Base-by-base conservation (phyloP, 2,797 vertebrate genomes). In the Psittacula echo region DNA sequence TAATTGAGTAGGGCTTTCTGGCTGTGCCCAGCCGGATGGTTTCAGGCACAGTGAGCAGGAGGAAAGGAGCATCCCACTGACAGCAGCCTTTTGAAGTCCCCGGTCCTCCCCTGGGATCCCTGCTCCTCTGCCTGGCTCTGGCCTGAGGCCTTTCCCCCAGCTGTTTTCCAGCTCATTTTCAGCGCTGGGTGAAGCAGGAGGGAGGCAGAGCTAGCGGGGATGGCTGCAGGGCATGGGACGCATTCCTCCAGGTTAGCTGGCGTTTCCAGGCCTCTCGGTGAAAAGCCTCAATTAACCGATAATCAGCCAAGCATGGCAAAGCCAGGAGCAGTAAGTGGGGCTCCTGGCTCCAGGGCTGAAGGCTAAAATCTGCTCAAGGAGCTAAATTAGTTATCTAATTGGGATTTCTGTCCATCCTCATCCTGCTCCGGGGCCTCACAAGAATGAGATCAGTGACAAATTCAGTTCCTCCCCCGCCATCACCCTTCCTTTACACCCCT, bases 271-370 rank as follows among this genome's bases (percentile, higher is more conserved):
- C 95, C 80, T 97, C 97, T 95, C 89, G 19, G n/a, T 67, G 82
- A 97, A 97, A 98, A 98, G 95, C 96, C 91, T 97, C 97, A 98
- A 97, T 98, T 98, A 98, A 97, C 97, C 96, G 94, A 94, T 96
- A 95, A 98, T 93, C 97, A 96, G 95, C 96, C 88, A 85, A 96
- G 97, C 95, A 94, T 93, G 97, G 97, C 90, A 85, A 93, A 91
- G 95, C 93, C 96, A 96, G 96, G 94, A 93, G 94, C 92, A 91
- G 89, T 74, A 87, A 94, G 95, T 91, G 95, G 95, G 97, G 85
- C 94, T 96, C 92, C 94, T 90, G 95, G 95, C 95, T 97, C 80
- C 16, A 42, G 97, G 95, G 97, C 98, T 97, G 97, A 96, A 95
- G 97, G 98, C 97, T 96, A 96, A 95, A 95, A 96, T 95, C 90